Evolutionary conservation across 2,888 invertebrate genomes (phyloP).

Genomic region (Epirrita christyi): DNA sequence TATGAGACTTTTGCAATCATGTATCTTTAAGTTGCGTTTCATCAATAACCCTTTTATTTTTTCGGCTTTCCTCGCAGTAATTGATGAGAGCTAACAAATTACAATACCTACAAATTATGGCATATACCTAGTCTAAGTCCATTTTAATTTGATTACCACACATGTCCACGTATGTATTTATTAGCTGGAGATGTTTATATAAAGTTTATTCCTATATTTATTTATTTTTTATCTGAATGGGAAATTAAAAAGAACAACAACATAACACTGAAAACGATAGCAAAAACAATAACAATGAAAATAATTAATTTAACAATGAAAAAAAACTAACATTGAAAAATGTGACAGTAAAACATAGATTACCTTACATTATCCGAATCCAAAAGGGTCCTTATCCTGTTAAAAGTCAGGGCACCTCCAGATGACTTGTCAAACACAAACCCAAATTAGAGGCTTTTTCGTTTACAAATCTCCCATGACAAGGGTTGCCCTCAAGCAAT

Average conservation of each 20-base stretch:
- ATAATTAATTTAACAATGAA: not conserved
- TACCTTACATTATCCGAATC: constrained; percentile 34
- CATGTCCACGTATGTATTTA: too few relatives aligned
- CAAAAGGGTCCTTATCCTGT: constrained; percentile 42
- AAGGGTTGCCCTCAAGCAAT: constrained; percentile 68
- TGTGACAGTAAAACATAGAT: constrained; percentile 16
- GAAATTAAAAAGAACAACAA: too few relatives aligned
- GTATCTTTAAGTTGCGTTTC: constrained; percentile 45
- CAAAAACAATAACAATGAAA: too few relatives aligned
- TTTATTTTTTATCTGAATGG: too few relatives aligned
- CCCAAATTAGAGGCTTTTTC: constrained; percentile 74
- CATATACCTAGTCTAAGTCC: too few relatives aligned
- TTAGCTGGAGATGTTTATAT: too few relatives aligned
- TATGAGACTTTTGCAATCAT: constrained; percentile 45
- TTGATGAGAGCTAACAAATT: not conserved
- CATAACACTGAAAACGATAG: too few relatives aligned
- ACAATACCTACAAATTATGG: not conserved
- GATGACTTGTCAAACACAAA: constrained; percentile 70
- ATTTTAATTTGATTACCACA: too few relatives aligned
- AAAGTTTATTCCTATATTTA: too few relatives aligned
- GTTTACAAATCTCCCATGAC: constrained; percentile 74
- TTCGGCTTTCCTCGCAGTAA: not conserved
- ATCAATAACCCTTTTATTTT: constrained; percentile 7
- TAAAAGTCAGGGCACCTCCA: constrained; percentile 52
- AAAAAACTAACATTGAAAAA: not conserved